Base-by-base conservation (phyloP, 2,113 vertebrate species). In the Syngnathus scovelli region DNA sequence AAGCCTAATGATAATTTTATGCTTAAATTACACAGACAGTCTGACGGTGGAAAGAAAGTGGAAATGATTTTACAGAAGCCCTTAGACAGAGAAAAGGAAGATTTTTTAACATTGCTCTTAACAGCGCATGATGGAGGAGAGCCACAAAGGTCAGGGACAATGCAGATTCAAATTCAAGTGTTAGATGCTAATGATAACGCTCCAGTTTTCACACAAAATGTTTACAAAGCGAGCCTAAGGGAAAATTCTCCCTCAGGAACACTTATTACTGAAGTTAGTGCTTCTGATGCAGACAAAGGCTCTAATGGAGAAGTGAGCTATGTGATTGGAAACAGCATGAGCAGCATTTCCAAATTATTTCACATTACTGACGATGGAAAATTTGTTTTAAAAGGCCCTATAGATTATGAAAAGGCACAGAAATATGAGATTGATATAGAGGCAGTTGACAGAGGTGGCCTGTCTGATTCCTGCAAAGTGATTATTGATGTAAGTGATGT, bases 1-100 rank as follows among this genome's bases (percentile, higher is more conserved):
- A 88, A 85, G 37, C 83, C 85, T 0, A 89, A 58, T 21, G 82
- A 91, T 43, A 48, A 89, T 76, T 90, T 92, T 67, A 43, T 72
- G 2, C 67, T 91, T 15, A 84, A 89, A 61, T 61, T 85, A 6
- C 78, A 85, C 27, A 75, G 74, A 21, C 77, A 80, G 0, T 63
- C 60, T 39, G 67, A 85, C 7, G 86, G 85, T 0, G 55, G 54
- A 0, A 87, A 79, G 75, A 78, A 81, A 13, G 74, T 74, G 2
- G 80, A 83, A 16, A 74, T 85, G 80, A 62, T 85, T 78, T 67
- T 85, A 56, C 74, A 83, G 44, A 85, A 85, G 0, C 49, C 76
- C 27, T 33, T 85, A 0, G 83, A 85, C 54, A 67, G 83, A 74
- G 83, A 85, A 2, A 79, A 72, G 27, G 66, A 85, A 2, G 83